Evolutionary conservation across 2,113 vertebrate genomes (phyloP), one percentile per base, ranked within the genome.

Genomic region (Prinia subflava): DNA sequence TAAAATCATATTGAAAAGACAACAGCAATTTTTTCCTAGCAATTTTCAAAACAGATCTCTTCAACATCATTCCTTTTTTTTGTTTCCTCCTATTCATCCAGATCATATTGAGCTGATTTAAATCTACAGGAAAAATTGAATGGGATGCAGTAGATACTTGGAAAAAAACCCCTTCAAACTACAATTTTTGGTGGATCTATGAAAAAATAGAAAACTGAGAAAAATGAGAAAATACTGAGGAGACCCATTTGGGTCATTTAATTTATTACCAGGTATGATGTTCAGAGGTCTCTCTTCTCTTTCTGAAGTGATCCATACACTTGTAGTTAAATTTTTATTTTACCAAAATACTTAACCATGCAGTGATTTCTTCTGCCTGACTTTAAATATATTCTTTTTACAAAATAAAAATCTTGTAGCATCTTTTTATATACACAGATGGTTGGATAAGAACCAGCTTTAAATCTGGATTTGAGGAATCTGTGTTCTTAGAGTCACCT

Each of bases 61-160:
- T 62, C 65, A 74, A 62, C 13, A 39, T 79, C 1, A 35, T 56
- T 87, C 9, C 69, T 47, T 63, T 82, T 60, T 60, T 79, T 62
- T 82, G 52, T 77, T 89, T 90, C 53, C 33, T 89, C 12, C 76
- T 89, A 71, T 90, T 90, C 77, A 82, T 79, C 18, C 14, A 47
- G 52, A 59, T 90, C 86, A 85, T 63, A 50, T 50, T 83, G 82
- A 80, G 80, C 46, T 77, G 56, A 93, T 82, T 92, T 95, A 80
- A 73, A 80, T 79, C 39, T 84, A 80, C 59, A 88, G 68, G 44
- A 77, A 62, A 92, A 75, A 30, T 86, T 62, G 64, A 93, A 90
- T 60, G 49, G 33, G 75, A 52, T 68, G 44, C n/a, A 42, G 18
- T 46, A 79, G 49, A 84, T 75, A 65, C 23, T 39, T 30, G 59